These are phyloP conservation scores for Cylas formicarius DNA, from an alignment of 1,140 invertebrate species.

Conservation along the genomic window DNA sequence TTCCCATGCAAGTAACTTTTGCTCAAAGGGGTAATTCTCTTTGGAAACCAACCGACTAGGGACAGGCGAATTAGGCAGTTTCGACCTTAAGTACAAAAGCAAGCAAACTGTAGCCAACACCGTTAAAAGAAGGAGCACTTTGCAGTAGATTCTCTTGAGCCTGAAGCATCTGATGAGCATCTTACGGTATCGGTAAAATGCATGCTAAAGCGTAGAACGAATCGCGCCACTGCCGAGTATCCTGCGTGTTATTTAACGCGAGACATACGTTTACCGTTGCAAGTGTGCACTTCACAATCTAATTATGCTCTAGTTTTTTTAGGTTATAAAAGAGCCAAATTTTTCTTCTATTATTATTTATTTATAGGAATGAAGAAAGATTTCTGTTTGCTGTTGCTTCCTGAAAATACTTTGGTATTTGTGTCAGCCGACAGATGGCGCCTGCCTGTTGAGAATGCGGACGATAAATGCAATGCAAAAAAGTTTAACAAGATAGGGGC, in stretches of 20 bases:
- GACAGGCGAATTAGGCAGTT: not conserved
- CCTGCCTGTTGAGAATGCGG: no score
- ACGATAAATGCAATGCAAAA: no score
- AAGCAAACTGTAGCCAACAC: slow-evolving; percentile 20
- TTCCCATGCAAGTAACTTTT: slow-evolving; percentile 36
- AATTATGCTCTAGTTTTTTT: no score
- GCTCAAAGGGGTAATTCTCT: slow-evolving; percentile 14
- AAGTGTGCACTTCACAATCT: no score
- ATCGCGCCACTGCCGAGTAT: slow-evolving; percentile 1
- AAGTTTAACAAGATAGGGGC: no score
- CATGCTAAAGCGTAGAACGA: not conserved
- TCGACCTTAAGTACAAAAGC: slow-evolving; percentile 19
- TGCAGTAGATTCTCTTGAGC: slow-evolving; percentile 26
- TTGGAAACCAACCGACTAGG: slow-evolving; percentile 5
- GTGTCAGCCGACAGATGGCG: no score
- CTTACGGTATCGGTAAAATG: slow-evolving; percentile 2
- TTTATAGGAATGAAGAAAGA: no score
- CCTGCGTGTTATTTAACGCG: slow-evolving; percentile 1
- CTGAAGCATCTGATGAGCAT: slow-evolving; percentile 32
- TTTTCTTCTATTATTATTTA: slow-evolving; percentile 11
- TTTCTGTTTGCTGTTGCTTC: no score
- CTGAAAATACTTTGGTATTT: no score
- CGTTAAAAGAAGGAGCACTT: slow-evolving; percentile 15
- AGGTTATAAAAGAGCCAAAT: slow-evolving; percentile 11
- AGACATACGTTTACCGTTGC: slow-evolving; percentile 16